These are phyloP conservation scores for human (Homo sapiens) DNA, from an alignment of 2,113 vertebrate species.

Conservation along the genomic window GRCh38 chr16:77262501-77263000, in stretches of 20 bases:
- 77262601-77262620: not conserved
- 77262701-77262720: not conserved
- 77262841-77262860: not conserved
- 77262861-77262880: not conserved
- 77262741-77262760: not conserved
- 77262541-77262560: not conserved
- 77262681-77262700: not conserved
- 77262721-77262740: not conserved
- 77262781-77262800: not conserved
- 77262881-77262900: too few species aligned
- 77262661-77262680: too few species aligned
- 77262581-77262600: not conserved
- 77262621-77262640: not conserved
- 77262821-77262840: not conserved
- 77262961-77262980: too few species aligned
- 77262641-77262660: not conserved
- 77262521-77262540: not conserved
- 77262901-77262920: not conserved
- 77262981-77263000: not conserved
- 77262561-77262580: not conserved
- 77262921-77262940: not conserved
- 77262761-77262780: not conserved
- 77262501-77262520: not conserved
- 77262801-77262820: not conserved
- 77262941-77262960: not conserved